Evolutionary conservation across 2,797 vertebrate species (phyloP).

Genomic region (Mormyrus proboscirostris): DNA sequence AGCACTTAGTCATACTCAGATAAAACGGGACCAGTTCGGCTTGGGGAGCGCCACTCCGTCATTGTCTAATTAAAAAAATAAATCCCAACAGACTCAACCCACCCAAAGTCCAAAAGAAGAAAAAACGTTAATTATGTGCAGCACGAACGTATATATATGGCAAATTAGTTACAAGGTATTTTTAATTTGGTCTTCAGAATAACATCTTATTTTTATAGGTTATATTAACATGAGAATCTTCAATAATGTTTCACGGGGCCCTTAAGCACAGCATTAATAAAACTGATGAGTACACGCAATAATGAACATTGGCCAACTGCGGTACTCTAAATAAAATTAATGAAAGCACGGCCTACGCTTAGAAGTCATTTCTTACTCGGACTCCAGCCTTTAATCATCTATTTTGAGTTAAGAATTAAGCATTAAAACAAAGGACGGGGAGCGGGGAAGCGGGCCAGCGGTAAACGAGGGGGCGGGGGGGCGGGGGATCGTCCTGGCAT

Average conservation of each 20-base stretch:
- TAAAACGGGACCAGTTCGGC: slow-evolving; percentile 56
- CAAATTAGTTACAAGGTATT: slow-evolving; percentile 7
- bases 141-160: slow-evolving; percentile 11
- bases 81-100: slow-evolving; percentile 65
- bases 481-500: background rate
- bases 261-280: slow-evolving; percentile 45
- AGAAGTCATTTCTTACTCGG: slow-evolving; percentile 27
- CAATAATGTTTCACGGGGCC: slow-evolving; percentile 23
- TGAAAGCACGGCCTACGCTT: slow-evolving; percentile 41
- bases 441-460: slow-evolving; percentile 32
- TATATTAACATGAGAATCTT: slow-evolving; percentile 34
- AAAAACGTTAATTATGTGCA: slow-evolving; percentile 52
- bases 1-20: background rate
- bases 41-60: slow-evolving; percentile 64
- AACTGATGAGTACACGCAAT: slow-evolving; percentile 47
- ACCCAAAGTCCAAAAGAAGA: slow-evolving; percentile 73
- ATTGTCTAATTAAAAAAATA: slow-evolving; percentile 76
- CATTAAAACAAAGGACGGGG: slow-evolving; percentile 46
- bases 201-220: slow-evolving; percentile 19
- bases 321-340: slow-evolving; percentile 50
- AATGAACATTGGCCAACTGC: slow-evolving; percentile 31
- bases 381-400: slow-evolving; percentile 44
- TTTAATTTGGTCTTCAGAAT: slow-evolving; percentile 20
- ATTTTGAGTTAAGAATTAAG: slow-evolving; percentile 47
- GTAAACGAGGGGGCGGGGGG: background rate